These are phyloP conservation scores for Zeugodacus cucurbitae DNA, from an alignment of 1,140 invertebrate species.

Conservation along the genomic window DNA sequence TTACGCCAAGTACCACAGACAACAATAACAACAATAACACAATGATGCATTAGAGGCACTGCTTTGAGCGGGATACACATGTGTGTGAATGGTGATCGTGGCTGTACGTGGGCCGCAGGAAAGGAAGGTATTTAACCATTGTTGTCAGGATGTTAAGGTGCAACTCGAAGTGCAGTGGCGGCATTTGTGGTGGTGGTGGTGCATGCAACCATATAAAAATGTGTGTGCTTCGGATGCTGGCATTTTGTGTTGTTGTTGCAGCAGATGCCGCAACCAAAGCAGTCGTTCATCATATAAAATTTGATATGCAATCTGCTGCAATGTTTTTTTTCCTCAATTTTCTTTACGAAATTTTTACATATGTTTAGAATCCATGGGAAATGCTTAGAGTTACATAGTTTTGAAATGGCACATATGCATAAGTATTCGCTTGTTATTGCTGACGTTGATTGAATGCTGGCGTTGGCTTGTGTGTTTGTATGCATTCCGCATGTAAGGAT, in stretches of 20 bases:
- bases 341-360: not conserved
- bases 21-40: not conserved
- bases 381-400: not conserved
- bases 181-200: not conserved
- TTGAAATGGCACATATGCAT: not conserved
- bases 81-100: not conserved
- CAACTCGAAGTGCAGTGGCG: not conserved
- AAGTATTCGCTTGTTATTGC: not conserved
- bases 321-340: not conserved
- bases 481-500: not conserved
- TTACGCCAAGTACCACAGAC: not conserved
- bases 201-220: too few relatives aligned
- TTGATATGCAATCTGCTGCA: constrained; percentile 34
- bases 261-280: not conserved
- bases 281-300: constrained; percentile 26
- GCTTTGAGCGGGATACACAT: too few relatives aligned
- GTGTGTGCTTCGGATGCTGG: too few relatives aligned
- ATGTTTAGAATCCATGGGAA: not conserved
- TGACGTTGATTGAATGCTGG: constrained; percentile 4
- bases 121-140: not conserved
- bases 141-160: not conserved
- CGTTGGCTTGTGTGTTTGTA: not conserved
- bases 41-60: not conserved
- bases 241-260: not conserved
- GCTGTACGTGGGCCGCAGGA: not conserved